These are phyloP conservation scores for Lydus trimaculatus DNA, from an alignment of 2,888 invertebrate species.

Conservation along the genomic window DNA sequence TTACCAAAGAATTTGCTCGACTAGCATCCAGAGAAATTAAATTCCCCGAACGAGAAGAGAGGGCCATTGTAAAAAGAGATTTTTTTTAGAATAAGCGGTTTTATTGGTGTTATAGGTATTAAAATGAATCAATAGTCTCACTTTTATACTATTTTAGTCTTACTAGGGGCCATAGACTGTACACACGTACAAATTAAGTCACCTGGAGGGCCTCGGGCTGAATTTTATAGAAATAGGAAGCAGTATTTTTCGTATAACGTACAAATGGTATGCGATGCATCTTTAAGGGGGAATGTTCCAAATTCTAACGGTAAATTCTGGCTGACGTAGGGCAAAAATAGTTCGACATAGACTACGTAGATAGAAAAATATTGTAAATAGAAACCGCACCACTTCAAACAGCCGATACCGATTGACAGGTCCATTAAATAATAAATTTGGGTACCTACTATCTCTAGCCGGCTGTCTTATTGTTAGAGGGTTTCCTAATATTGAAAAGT, in stretches of 20 bases:
- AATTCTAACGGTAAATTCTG: too few relatives aligned
- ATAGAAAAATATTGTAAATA: too few relatives aligned
- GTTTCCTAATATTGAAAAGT: too few relatives aligned
- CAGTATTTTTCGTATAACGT: constrained; percentile 39
- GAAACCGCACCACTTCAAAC: too few relatives aligned
- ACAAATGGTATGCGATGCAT: constrained; percentile 34
- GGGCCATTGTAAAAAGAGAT: neutral
- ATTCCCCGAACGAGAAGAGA: neutral
- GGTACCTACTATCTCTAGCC: too few relatives aligned
- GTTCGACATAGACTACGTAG: too few relatives aligned
- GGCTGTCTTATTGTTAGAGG: too few relatives aligned
- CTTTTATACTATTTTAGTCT: neutral
- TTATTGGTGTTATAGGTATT: neutral
- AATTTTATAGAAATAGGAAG: constrained; percentile 35
- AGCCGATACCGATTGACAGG: too few relatives aligned
- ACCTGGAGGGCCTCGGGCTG: constrained; percentile 31
- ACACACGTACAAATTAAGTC: neutral
- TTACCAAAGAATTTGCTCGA: neutral
- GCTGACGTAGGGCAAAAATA: too few relatives aligned
- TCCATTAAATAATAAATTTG: too few relatives aligned
- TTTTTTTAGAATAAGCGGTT: neutral
- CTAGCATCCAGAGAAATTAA: neutral
- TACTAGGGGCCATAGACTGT: neutral
- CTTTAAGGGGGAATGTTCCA: too few relatives aligned
- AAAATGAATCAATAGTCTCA: neutral